Conservation (phyloP, 2,888 invertebrate species). For the Caenorhabditis wallacei region DNA sequence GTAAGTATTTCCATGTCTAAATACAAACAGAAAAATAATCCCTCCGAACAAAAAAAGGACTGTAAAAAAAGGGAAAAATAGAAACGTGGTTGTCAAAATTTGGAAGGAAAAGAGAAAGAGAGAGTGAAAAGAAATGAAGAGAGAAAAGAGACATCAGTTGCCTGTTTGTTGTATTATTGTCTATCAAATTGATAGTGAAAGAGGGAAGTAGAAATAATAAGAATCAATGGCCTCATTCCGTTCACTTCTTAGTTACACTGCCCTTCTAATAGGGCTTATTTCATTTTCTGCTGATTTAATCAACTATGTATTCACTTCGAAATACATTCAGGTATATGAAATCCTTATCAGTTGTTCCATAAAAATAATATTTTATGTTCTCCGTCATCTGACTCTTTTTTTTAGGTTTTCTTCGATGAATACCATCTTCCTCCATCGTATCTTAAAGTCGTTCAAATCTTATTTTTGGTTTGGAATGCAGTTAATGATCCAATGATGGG, state of each 20-base stretch:
- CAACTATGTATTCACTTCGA: conserved; percentile 56
- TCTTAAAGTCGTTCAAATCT: conserved; percentile 70
- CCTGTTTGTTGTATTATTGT: conserved; percentile 48
- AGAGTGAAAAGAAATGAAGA: conserved; percentile 34
- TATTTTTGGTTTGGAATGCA: conserved; percentile 76
- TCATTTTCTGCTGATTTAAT: conserved; percentile 45
- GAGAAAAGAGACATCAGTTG: conserved; percentile 11
- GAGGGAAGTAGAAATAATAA: conserved; percentile 30
- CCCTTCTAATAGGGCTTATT: conserved; percentile 49
- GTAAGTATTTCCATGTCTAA: conserved; percentile 12
- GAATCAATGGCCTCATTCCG: conserved; percentile 27
- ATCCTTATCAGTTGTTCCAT: conserved; percentile 1
- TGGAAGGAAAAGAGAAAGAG: conserved; percentile 7
- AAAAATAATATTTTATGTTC: not conserved
- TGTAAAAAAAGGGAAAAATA: conserved; percentile 12
- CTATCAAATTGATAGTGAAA: conserved; percentile 22
- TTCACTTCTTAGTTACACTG: conserved; percentile 42
- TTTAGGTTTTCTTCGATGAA: conserved; percentile 73
- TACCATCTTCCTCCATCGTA: conserved; percentile 68
- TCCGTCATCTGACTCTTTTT: not conserved
- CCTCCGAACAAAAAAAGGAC: conserved; percentile 21
- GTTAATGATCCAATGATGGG: conserved; percentile 77
- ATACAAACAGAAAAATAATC: conserved; percentile 2
- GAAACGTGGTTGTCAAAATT: conserved; percentile 3
- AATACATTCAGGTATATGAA: conserved; percentile 53